These are phyloP conservation scores for Propithecus coquereli DNA, from an alignment of 2,113 vertebrate genomes.

Conservation along the genomic window DNA sequence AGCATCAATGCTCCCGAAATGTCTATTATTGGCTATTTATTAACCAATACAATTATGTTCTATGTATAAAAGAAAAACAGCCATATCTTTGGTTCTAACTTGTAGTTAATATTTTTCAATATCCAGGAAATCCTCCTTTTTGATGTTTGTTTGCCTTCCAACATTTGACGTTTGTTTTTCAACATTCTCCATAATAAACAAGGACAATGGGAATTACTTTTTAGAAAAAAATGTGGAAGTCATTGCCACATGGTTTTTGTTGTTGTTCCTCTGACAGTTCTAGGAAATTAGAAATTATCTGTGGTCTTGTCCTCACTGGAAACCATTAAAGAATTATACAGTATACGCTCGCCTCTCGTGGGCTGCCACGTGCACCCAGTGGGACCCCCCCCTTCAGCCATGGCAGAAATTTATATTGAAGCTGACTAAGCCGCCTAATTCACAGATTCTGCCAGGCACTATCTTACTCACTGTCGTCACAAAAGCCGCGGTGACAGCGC, in stretches of 20 bases:
- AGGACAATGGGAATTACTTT: background rate
- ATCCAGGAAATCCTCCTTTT: background rate
- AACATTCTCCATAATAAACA: background rate
- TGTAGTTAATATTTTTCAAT: background rate
- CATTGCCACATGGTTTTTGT: background rate
- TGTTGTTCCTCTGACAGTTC: background rate
- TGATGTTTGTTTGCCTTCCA: background rate
- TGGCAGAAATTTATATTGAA: no score
- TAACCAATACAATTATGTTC: background rate
- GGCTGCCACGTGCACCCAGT: rapidly evolving
- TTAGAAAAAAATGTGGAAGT: background rate
- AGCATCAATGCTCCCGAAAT: background rate
- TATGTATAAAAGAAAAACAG: background rate
- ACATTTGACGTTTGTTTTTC: background rate
- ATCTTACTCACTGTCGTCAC: background rate
- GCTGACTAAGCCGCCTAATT: background rate
- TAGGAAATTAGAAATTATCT: background rate
- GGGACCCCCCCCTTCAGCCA: background rate
- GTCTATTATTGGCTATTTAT: background rate
- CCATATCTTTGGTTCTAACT: background rate
- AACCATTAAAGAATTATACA: background rate
- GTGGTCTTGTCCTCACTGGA: background rate
- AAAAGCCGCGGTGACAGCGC: rapidly evolving
- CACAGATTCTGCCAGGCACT: background rate
- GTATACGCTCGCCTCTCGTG: background rate